phyloP scores from a whole-genome alignment of 2,888 invertebrate species.

The Marasmarcha lunaedactyla region DNA sequence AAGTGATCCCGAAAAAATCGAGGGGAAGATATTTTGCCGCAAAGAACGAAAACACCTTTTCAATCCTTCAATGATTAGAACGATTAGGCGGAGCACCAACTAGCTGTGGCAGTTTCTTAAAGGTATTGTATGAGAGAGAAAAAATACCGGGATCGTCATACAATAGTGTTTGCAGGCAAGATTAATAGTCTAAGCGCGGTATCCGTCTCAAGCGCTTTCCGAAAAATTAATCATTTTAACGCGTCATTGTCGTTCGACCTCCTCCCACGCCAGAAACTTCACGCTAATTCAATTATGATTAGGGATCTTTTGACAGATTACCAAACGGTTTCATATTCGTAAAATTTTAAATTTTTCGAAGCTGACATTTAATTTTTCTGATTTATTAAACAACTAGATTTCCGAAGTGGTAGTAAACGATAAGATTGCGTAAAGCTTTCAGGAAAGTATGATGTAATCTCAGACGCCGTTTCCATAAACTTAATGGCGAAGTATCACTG shows the following conservation, averaged over 20 bases:
- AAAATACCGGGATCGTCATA: slow-evolving; percentile 57
- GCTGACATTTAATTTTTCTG: slow-evolving; percentile 41
- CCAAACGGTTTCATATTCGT: slow-evolving; percentile 37
- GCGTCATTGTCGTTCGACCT: slow-evolving; percentile 55
- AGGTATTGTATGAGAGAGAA: slow-evolving; percentile 64
- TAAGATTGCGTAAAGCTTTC: slow-evolving; percentile 59
- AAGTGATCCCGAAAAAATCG: slow-evolving; percentile 59
- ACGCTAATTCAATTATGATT: slow-evolving; percentile 65
- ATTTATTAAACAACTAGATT: slow-evolving; percentile 37
- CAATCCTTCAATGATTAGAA: slow-evolving; percentile 59
- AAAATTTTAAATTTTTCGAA: slow-evolving; percentile 29
- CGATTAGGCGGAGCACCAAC: slow-evolving; percentile 55
- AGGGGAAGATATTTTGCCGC: slow-evolving; percentile 64
- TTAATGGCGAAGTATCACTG: slow-evolving; percentile 68
- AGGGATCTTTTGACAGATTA: slow-evolving; percentile 58
- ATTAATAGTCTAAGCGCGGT: slow-evolving; percentile 49
- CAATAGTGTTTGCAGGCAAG: slow-evolving; percentile 60
- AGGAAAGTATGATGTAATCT: slow-evolving; percentile 66
- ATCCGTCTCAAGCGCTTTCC: slow-evolving; percentile 33
- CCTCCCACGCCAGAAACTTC: slow-evolving; percentile 53
- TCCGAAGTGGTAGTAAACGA: slow-evolving; percentile 33
- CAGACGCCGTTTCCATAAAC: slow-evolving; percentile 65
- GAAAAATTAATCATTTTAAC: slow-evolving; percentile 68
- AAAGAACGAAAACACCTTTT: slow-evolving; percentile 68
- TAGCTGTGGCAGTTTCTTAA: slow-evolving; percentile 65